Evolutionary conservation across 1,140 invertebrate species (phyloP).

Genomic region (Temnothorax longispinosus): DNA sequence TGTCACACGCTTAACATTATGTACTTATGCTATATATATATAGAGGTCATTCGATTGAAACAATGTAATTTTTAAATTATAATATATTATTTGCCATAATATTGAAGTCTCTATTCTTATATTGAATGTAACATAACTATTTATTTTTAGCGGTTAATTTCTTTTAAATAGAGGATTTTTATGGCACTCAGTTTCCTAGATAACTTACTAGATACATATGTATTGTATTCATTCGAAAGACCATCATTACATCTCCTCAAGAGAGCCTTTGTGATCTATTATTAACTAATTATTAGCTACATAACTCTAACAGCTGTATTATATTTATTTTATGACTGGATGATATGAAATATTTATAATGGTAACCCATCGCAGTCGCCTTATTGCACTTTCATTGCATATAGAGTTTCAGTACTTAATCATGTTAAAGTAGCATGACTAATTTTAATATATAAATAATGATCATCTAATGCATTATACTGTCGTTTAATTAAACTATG

Average conservation of each 20-base stretch:
- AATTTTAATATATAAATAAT: constrained; percentile 62
- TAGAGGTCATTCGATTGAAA: constrained; percentile 66
- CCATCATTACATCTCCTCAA: constrained; percentile 46
- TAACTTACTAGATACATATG: constrained; percentile 50
- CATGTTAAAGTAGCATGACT: constrained; percentile 70
- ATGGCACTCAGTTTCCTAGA: constrained; percentile 69
- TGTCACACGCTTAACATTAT: constrained; percentile 72
- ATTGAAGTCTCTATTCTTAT: constrained; percentile 13
- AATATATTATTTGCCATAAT: constrained; percentile 53
- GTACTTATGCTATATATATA: constrained; percentile 73
- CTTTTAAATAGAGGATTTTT: constrained; percentile 59
- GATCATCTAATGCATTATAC: constrained; percentile 18
- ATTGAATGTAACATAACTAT: constrained; percentile 11
- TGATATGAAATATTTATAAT: constrained; percentile 80
- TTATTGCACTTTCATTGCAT: constrained; percentile 81
- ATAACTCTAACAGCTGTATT: constrained; percentile 66
- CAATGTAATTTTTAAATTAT: constrained; percentile 51
- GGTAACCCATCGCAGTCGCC: constrained; percentile 80
- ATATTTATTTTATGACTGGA: constrained; percentile 75
- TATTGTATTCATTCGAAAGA: constrained; percentile 64
- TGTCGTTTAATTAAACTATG: constrained; percentile 39
- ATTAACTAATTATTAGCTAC: constrained; percentile 52
- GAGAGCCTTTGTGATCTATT: constrained; percentile 63
- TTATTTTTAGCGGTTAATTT: constrained; percentile 10
- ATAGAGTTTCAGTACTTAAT: constrained; percentile 68